phyloP scores from a whole-genome alignment of 1,140 invertebrate genomes.

The Drosophila grimshawi region DNA sequence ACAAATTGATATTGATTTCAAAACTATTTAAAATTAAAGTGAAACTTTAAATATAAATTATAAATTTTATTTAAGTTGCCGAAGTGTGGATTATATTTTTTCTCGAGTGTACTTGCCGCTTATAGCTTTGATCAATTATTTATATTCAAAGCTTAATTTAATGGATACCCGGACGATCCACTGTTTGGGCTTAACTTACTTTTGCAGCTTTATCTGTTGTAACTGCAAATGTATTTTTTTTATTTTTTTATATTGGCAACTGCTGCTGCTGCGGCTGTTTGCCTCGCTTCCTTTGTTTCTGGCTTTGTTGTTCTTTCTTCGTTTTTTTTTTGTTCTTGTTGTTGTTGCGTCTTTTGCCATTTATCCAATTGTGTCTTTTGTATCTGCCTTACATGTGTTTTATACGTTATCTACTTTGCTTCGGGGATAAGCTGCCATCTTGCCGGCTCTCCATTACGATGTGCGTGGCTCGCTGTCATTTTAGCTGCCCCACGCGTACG shows the following conservation, averaged over 20 bases:
- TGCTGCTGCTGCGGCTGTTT: conserved; percentile 1
- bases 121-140: conserved; percentile 2
- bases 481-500: conserved; percentile 28
- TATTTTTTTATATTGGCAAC: background rate
- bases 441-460: conserved; percentile 17
- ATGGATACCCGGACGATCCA: conserved; percentile 6
- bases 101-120: background rate
- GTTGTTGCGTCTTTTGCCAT: background rate
- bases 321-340: background rate
- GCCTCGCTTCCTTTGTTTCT: background rate
- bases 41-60: too few relatives aligned
- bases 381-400: conserved; percentile 48
- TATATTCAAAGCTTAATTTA: conserved; percentile 17
- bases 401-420: conserved; percentile 53
- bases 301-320: conserved; percentile 8
- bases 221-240: conserved; percentile 4
- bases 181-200: conserved; percentile 12
- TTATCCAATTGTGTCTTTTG: conserved; percentile 48
- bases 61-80: too few relatives aligned
- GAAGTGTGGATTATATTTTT: background rate
- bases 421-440: conserved; percentile 25
- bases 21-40: too few relatives aligned
- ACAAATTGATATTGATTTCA: too few relatives aligned
- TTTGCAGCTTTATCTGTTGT: conserved; percentile 8
- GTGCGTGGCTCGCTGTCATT: conserved; percentile 43